A percentile compares a stretch with the other conserved stretches of the same genome.
phyloP scores from a whole-genome alignment of 2,888 invertebrate species.

The Caenorhabditis panamensis region DNA sequence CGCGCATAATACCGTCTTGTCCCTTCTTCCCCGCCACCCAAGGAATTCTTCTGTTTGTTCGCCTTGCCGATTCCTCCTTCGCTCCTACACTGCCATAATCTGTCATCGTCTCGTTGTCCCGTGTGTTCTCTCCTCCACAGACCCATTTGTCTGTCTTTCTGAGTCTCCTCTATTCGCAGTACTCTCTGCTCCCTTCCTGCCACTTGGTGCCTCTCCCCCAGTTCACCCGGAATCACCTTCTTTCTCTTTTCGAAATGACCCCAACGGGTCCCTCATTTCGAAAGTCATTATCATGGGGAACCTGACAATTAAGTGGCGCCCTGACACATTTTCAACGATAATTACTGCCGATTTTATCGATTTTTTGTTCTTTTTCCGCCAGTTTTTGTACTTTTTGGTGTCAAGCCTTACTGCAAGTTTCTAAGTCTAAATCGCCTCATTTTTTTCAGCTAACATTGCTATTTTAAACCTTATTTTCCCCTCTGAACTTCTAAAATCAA shows the following conservation, averaged over 20 bases:
- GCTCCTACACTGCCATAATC: slow-evolving; percentile 31
- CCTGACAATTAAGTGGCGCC: slow-evolving; percentile 21
- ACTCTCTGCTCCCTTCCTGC: too few species aligned
- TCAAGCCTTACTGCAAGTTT: too few species aligned
- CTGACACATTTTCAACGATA: slow-evolving; percentile 14
- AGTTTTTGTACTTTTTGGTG: background rate
- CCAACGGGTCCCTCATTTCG: slow-evolving; percentile 24
- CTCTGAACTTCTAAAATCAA: slow-evolving; percentile 10
- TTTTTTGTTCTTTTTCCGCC: slow-evolving; percentile 2
- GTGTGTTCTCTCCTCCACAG: background rate
- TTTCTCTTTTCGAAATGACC: slow-evolving; percentile 32
- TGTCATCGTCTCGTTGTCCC: slow-evolving; percentile 16
- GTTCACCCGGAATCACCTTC: slow-evolving; percentile 38
- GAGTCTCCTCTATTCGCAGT: slow-evolving; percentile 16
- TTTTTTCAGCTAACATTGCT: too few species aligned
- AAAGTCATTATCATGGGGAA: slow-evolving; percentile 18
- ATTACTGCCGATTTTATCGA: slow-evolving; percentile 44
- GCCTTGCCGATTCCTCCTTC: slow-evolving; percentile 29
- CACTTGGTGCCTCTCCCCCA: background rate
- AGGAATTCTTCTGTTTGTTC: slow-evolving; percentile 51
- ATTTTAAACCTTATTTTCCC: slow-evolving; percentile 10
- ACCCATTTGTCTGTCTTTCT: slow-evolving; percentile 20
- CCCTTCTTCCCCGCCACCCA: slow-evolving; percentile 23
- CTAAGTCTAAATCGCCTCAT: too few species aligned
- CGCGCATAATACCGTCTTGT: slow-evolving; percentile 40